Base-by-base conservation (phyloP, 2,797 vertebrate genomes). In the Tangara arthus region DNA sequence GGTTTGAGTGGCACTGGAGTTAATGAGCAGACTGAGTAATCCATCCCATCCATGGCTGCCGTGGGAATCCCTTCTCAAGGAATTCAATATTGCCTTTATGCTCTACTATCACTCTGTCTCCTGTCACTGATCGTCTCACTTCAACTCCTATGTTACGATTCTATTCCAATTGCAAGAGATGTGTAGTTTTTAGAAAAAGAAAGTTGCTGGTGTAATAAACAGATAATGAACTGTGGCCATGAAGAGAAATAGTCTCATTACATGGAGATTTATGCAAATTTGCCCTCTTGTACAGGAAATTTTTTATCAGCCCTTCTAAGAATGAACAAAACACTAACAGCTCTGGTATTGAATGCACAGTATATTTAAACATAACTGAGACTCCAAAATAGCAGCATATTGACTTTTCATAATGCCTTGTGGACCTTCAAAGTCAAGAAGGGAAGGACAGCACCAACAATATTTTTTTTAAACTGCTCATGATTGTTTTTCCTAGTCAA, bases 401-500 rank as follows among this genome's bases (percentile, higher is more conserved):
- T 91, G 91, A 85, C 72, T 86, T 87, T 23, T 69, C 26, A 41
- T 52, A 75, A 81, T 2, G 8, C 17, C 22, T 76, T 7, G 3
- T 83, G 84, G 75, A 92, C 59, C 61, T 90, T 88, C 76, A 91
- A 82, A 95, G 82, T 39, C 28, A 81, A 83, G 32, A 80, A 61
- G 34, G 32, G 64, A 92, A 80, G 34, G 35, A 61, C 63, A 76
- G 18, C 42, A 89, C 35, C 27, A 81, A 21, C 57, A 44, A 30
- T 70, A 16, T 17, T 41, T 34, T 39, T 39, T 71, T 82, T 71
- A 9, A 55, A 83, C 86, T 84, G 77, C 14, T 49, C 49, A 37
- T 89, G 66, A 76, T 39, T 94, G 66, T 76, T 94, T 91, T 93
- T 88, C 79, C 89, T 91, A 81, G 65, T 75, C 65, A 69, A 78